Evolutionary conservation across 1,140 invertebrate genomes (phyloP), one percentile per base, ranked within the genome.

Genomic region (Hermetia illucens): DNA sequence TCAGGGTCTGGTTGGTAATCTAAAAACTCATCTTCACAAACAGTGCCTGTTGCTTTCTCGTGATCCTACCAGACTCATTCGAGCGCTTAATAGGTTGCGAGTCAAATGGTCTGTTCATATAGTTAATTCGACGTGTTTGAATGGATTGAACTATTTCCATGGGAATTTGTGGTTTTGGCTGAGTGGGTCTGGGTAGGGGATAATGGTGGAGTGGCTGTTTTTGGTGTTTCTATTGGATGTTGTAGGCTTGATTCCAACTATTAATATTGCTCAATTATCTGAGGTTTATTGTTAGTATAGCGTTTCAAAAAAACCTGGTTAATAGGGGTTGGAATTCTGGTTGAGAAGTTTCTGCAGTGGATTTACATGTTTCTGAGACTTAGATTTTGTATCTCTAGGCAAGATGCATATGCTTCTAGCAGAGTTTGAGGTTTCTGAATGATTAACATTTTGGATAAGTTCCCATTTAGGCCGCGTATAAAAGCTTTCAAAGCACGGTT

Each of bases 351-450:
- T 32, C 9, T 13, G 9, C 17, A 13, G 9, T 17, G 30, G 5
- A 32, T 32, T 9, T 6, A 6, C 8, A 13, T 9, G 16, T 32
- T 32, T 32, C 30, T 32, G 16, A 6, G 17, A 16, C 17, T 32
- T 32, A 32, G 17, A 13, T 32, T 32, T 32, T 32, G 30, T 13
- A 32, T 13, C 17, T 32, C 30, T 5, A 32, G 9, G 16, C 30
- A 32, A 13, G 30, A 32, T 25, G 24, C 6, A 25, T 25, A 32
- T 16, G 30, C 30, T 17, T 32, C 30, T 8, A 16, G 30, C 17
- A 32, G 30, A 32, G 30, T 17, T 32, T 32, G 30, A 5, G 30
- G 30, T 16, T 32, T 32, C 17, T 13, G 30, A 13, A 32, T 17
- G 5, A 32, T 6, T 5, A 32, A 5, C 30, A 32, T 32, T 17